Percentiles rank a stretch among this genome's conserved stretches.
These are phyloP conservation scores for Oreohelix idahoensis DNA, from an alignment of 1,140 invertebrate species.

Conservation along the genomic window DNA sequence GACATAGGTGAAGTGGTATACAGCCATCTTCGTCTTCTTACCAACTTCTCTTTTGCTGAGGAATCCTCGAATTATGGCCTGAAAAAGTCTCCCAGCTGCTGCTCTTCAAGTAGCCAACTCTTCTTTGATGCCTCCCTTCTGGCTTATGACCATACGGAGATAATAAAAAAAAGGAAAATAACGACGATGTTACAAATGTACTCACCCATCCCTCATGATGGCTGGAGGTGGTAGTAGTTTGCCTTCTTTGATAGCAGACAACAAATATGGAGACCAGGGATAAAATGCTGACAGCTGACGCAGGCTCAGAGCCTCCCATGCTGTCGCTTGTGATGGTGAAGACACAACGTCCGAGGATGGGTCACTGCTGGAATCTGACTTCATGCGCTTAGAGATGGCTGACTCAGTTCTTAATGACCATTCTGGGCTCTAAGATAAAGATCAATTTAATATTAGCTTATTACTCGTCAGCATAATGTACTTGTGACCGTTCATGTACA, in stretches of 20 bases:
- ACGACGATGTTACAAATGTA: neutral
- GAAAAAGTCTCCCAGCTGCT: too few relatives aligned
- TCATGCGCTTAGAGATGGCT: neutral
- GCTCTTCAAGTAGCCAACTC: too few relatives aligned
- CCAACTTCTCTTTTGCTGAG: too few relatives aligned
- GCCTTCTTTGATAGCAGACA: slow-evolving; percentile 58
- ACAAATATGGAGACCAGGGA: slow-evolving; percentile 64
- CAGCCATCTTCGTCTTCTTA: too few relatives aligned
- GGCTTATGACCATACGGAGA: too few relatives aligned
- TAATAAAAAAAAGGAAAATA: neutral
- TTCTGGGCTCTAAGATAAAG: neutral
- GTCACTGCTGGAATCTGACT: neutral
- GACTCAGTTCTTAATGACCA: neutral
- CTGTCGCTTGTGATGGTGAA: neutral
- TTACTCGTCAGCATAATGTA: too few relatives aligned
- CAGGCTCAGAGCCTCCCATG: neutral
- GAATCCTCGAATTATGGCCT: too few relatives aligned
- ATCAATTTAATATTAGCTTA: too few relatives aligned
- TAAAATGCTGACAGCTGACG: slow-evolving; percentile 58
- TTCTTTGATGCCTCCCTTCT: too few relatives aligned
- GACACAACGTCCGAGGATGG: neutral
- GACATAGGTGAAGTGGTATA: too few relatives aligned
- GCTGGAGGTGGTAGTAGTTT: slow-evolving; percentile 60
- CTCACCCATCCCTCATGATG: slow-evolving; percentile 66
- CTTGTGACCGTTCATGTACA: too few relatives aligned